A percentile compares a stretch with the other conserved stretches of the same genome.
phyloP scores from a whole-genome alignment of 1,140 invertebrate species.

The Pectinophora gossypiella region DNA sequence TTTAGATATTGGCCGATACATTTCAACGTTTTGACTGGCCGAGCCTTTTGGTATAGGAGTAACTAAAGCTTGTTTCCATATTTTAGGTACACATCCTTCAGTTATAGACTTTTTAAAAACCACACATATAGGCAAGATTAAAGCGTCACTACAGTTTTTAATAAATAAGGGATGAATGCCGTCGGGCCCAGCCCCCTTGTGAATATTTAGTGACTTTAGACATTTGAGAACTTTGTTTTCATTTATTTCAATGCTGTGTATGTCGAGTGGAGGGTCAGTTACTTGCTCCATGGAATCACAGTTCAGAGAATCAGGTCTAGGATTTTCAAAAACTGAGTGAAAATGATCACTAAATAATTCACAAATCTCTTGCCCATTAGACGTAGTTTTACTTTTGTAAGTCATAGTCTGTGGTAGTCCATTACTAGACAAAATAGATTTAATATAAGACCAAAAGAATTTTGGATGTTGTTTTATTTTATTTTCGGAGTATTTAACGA shows the following conservation, averaged over 20 bases:
- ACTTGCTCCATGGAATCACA: not conserved
- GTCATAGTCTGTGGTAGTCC: not conserved
- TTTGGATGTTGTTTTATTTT: not conserved
- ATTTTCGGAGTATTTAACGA: not conserved
- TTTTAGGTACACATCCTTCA: not conserved
- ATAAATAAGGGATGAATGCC: not conserved
- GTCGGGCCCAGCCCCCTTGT: not conserved
- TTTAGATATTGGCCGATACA: not conserved
- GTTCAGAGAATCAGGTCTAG: not conserved
- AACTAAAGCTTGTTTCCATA: not conserved
- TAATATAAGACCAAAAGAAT: slow-evolving; percentile 2
- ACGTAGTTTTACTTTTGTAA: not conserved
- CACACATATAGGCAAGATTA: not conserved
- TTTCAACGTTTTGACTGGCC: not conserved
- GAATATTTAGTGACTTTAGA: not conserved
- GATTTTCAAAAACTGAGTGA: not conserved
- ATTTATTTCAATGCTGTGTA: not conserved
- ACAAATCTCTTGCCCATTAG: not conserved
- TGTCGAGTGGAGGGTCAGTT: not conserved
- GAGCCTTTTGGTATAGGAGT: not conserved
- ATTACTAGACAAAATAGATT: not conserved
- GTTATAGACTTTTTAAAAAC: not conserved
- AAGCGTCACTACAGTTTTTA: not conserved
- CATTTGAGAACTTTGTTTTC: not conserved
- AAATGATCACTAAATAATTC: not conserved